Conservation (phyloP, 1,140 invertebrate genomes). For the Samia ricini region DNA sequence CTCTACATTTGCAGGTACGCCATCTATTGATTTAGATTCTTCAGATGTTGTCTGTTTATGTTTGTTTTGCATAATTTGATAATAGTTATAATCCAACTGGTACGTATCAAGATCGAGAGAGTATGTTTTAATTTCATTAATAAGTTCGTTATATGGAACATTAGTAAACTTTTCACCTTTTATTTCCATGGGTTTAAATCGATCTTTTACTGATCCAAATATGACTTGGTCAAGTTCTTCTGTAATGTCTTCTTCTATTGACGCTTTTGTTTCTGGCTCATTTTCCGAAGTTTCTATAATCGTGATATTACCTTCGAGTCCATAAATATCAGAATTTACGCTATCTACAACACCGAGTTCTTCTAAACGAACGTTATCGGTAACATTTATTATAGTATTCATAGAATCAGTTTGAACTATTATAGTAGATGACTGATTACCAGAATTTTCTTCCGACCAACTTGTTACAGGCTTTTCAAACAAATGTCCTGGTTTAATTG, state of each 20-base stretch:
- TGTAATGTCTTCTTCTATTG: slow-evolving; percentile 20
- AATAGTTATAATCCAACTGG: slow-evolving; percentile 52
- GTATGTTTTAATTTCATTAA: slow-evolving; percentile 58
- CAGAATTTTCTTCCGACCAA: too few relatives aligned
- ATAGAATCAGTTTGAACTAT: background rate
- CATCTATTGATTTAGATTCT: background rate
- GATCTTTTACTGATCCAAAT: slow-evolving; percentile 73
- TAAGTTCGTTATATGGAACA: slow-evolving; percentile 52
- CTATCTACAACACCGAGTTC: background rate
- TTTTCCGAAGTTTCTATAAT: background rate
- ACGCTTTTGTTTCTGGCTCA: slow-evolving; percentile 4
- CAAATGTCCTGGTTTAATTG: background rate
- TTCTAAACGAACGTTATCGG: background rate
- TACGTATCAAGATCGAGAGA: slow-evolving; percentile 49
- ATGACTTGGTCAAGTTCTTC: slow-evolving; percentile 61
- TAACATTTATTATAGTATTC: background rate
- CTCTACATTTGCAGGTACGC: background rate
- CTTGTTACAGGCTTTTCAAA: background rate
- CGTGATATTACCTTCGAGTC: background rate
- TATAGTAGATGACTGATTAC: too few relatives aligned
- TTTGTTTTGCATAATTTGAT: slow-evolving; percentile 32
- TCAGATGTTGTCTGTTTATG: slow-evolving; percentile 10
- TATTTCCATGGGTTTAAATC: slow-evolving; percentile 43
- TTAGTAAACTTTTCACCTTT: slow-evolving; percentile 27
- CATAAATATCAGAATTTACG: background rate